Conservation (phyloP, 2,797 vertebrate genomes). For the Tokudaia tokunoshimensis region DNA sequence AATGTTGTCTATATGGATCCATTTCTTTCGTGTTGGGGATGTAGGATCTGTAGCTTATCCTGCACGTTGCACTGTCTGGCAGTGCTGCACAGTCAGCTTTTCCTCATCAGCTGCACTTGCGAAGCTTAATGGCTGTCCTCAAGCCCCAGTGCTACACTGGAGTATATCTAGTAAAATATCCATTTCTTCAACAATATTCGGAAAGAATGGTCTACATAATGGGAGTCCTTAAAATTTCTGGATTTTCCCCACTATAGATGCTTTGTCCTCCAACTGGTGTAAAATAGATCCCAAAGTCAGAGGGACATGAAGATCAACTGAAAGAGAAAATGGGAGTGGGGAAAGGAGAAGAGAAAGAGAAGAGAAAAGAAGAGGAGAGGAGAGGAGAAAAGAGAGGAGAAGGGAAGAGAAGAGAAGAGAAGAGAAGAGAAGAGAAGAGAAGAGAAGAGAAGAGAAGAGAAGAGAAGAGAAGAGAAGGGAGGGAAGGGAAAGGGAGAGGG, state of each 20-base stretch:
- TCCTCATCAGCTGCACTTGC: background rate
- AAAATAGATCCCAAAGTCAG: background rate
- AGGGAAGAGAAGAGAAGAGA: rapidly evolving
- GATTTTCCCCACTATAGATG: background rate
- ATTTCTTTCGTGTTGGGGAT: background rate
- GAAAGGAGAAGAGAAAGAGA: too few species aligned
- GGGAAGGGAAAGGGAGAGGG: rapidly evolving
- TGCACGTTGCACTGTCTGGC: background rate
- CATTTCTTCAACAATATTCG: background rate
- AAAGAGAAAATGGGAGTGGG: background rate
- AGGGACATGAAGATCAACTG: background rate
- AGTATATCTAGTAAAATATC: background rate
- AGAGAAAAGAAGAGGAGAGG: background rate
- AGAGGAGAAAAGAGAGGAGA: background rate
- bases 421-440: rapidly evolving
- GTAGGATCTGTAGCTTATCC: background rate
- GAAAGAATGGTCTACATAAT: background rate
- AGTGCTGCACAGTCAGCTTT: background rate
- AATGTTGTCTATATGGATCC: background rate
- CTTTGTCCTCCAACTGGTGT: background rate
- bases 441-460: too few species aligned
- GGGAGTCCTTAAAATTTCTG: background rate
- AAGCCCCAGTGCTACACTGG: background rate
- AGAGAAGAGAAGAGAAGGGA: too few species aligned
- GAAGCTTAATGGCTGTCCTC: background rate